Conservation (phyloP, 2,888 invertebrate species). For the Protodeltote pygarga region DNA sequence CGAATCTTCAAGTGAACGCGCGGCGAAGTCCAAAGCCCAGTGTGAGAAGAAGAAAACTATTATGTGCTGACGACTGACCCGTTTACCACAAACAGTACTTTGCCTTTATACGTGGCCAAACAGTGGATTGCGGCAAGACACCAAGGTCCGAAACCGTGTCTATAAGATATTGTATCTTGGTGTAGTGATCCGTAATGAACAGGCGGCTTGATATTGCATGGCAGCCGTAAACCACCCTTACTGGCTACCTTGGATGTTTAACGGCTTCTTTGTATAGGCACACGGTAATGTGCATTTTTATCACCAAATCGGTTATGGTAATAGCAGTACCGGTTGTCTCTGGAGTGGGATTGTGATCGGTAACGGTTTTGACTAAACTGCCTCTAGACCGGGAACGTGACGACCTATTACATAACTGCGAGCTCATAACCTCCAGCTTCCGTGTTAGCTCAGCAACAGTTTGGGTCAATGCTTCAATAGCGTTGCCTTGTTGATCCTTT, state of each 20-base stretch:
- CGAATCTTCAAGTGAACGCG: slow-evolving; percentile 6
- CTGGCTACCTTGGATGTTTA: slow-evolving; percentile 9
- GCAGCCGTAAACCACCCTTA: slow-evolving; percentile 13
- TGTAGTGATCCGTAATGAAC: slow-evolving; percentile 14
- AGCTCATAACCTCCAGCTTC: no score
- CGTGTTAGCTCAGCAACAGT: no score
- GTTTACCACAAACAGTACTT: slow-evolving; percentile 20
- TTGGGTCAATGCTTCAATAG: no score
- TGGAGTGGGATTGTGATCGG: background rate
- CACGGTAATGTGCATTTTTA: background rate
- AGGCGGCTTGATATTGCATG: slow-evolving; percentile 11
- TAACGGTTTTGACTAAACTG: no score
- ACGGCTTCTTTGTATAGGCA: background rate
- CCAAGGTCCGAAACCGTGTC: slow-evolving; percentile 16
- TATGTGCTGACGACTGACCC: slow-evolving; percentile 18
- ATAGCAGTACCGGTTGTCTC: background rate
- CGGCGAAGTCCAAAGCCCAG: slow-evolving; percentile 10
- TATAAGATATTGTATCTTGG: slow-evolving; percentile 8
- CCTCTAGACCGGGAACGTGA: no score
- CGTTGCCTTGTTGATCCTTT: no score
- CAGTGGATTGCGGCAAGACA: slow-evolving; percentile 14
- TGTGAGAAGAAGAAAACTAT: slow-evolving; percentile 1
- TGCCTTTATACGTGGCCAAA: slow-evolving; percentile 3
- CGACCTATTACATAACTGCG: no score
- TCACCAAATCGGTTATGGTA: background rate